Evolutionary conservation across 2,797 vertebrate species (phyloP).

Genomic region (Coreius guichenoti): DNA sequence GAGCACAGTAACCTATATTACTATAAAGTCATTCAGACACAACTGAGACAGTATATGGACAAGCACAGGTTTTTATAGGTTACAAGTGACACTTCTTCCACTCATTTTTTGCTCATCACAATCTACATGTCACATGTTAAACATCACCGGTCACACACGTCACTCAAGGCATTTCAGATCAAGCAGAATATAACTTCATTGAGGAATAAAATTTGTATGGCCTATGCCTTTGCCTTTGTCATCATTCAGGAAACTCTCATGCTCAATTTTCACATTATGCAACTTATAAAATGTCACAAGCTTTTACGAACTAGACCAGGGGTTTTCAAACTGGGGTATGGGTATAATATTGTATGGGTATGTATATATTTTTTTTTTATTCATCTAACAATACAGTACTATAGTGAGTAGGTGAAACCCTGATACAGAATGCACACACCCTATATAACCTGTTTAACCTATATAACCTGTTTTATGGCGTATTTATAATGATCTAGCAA

Average conservation of each 20-base stretch:
- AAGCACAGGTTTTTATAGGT: background rate
- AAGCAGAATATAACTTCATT: background rate
- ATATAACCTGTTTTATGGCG: too few relatives aligned
- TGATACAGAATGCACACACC: too few relatives aligned
- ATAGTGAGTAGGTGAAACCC: too few relatives aligned
- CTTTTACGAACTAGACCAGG: background rate
- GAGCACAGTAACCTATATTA: conserved; percentile 31
- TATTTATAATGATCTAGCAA: background rate
- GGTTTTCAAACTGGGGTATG: too few relatives aligned
- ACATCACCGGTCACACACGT: background rate
- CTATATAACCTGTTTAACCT: background rate
- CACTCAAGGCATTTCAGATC: background rate
- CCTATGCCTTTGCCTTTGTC: background rate
- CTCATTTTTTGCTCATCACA: background rate
- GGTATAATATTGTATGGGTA: too few relatives aligned
- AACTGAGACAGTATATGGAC: background rate
- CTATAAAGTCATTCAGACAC: background rate
- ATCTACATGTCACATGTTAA: background rate
- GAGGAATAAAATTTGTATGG: background rate
- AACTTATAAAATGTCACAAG: background rate
- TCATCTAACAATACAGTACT: too few relatives aligned
- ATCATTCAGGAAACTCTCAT: background rate
- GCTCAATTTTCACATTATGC: background rate
- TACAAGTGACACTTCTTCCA: background rate
- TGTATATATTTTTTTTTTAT: too few relatives aligned